Evolutionary conservation across 2,888 invertebrate genomes (phyloP), one percentile per base, ranked within the genome.

Genomic region (Drosophila peninsularis): DNA sequence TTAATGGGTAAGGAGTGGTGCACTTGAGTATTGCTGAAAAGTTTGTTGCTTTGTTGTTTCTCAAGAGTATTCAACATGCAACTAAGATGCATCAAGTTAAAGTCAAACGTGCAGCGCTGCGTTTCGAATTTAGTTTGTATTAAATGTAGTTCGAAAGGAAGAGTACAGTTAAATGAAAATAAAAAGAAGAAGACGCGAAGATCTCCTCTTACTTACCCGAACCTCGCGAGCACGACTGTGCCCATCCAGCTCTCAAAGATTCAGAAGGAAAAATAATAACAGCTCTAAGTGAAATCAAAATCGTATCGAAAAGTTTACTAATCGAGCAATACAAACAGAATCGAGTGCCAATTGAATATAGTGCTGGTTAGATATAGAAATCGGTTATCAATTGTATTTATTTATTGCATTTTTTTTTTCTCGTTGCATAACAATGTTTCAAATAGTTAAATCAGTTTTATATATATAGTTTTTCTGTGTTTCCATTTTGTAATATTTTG

Each of bases 41-140:
- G 21, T 50, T 62, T 57, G 44, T 58, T 62, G 52, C 45, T 19
- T 67, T 56, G 66, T 60, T 52, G 71, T 50, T 65, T 82, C 49
- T 67, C 39, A 71, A 71, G 72, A 74, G 62, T 69, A 73, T 69
- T 65, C 67, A 83, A 75, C 83, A 84, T 84, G 83, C 83, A 75
- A 84, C 82, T 82, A 85, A 69, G 60, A 77, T 68, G 84, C 78
- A 62, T 75, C 69, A 70, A 81, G 75, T 75, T 76, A 72, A 78
- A 72, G 56, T 80, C 62, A 87, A 84, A 88, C 83, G 89, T 83
- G 83, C 88, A 81, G 68, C 73, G 62, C 42, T 55, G 42, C 34
- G 27, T 52, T 53, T 64, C 56, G 42, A 55, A 52, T 60, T 58
- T 52, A 56, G 44, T 45, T 62, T 27, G 37, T 30, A 11, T 56